Evolutionary conservation across 2,888 invertebrate species (phyloP).

Genomic region (Cantharis rustica): DNA sequence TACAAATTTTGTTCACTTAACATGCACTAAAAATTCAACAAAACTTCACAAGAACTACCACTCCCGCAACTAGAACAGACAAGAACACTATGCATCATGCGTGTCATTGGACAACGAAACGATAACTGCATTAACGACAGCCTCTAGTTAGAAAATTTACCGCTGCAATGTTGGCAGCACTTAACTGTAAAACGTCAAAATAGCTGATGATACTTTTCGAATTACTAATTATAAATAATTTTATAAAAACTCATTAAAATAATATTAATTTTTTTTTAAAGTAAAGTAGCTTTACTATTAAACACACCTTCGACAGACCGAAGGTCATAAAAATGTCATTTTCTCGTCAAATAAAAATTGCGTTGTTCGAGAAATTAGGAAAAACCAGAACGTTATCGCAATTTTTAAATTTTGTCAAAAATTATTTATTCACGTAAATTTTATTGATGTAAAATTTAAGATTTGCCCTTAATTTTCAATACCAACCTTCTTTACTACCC

Average conservation of each 20-base stretch:
- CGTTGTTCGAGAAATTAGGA: not conserved
- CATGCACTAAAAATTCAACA: not conserved
- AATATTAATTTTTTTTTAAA: not conserved
- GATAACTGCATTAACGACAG: constrained; percentile 7
- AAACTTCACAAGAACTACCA: constrained; percentile 35
- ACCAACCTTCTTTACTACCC: not conserved
- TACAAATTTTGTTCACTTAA: constrained; percentile 1
- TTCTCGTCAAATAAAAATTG: not conserved
- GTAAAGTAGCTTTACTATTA: not conserved
- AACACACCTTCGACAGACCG: not conserved
- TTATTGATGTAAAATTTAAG: not conserved
- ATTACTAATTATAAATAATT: not conserved
- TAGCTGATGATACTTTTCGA: not conserved
- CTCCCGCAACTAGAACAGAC: constrained; percentile 45
- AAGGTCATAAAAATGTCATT: not conserved
- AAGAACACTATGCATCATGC: constrained; percentile 23
- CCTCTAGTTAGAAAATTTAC: not conserved
- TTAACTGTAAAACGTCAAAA: not conserved
- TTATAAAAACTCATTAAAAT: not conserved
- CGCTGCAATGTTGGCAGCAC: not conserved
- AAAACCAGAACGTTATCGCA: not conserved
- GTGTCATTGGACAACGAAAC: constrained; percentile 9
- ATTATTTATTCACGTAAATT: not conserved
- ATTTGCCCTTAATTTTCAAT: not conserved
- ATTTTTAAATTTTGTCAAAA: not conserved